These are phyloP conservation scores for Cepaea nemoralis DNA, from an alignment of 1,140 invertebrate genomes.

Conservation along the genomic window DNA sequence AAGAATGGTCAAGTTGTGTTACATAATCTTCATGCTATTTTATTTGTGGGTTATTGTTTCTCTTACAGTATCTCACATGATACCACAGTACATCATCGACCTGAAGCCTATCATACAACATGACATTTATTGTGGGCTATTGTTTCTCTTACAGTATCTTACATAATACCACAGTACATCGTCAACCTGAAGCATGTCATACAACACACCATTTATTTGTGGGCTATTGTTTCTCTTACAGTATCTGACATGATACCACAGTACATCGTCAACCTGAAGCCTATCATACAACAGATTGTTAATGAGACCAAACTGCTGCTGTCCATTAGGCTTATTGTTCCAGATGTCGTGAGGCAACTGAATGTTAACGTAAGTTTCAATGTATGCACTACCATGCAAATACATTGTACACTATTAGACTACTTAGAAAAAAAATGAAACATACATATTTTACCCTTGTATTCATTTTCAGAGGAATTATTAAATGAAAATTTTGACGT, in stretches of 20 bases:
- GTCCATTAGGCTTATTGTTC: not conserved
- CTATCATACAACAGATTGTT: not conserved
- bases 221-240: not conserved
- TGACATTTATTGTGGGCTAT: too few species aligned
- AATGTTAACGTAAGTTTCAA: constrained; percentile 26
- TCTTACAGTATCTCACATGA: not conserved
- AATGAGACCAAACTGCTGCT: constrained; percentile 13
- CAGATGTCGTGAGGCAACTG: constrained; percentile 12
- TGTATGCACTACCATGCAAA: too few species aligned
- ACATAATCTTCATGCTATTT: too few species aligned
- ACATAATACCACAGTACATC: not conserved
- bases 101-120: not conserved
- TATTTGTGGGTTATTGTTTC: too few species aligned
- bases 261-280: constrained; percentile 17
- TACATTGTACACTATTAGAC: too few species aligned
- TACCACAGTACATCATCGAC: constrained; percentile 6
- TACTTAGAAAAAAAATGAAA: too few species aligned
- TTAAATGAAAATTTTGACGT: too few species aligned
- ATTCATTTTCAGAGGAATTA: too few species aligned
- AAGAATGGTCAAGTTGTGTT: too few species aligned
- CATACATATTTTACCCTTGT: too few species aligned
- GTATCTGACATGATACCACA: not conserved
- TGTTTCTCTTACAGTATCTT: not conserved
- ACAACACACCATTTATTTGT: too few species aligned
- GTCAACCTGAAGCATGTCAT: constrained; percentile 20